Percentiles rank a stretch among this genome's conserved stretches.
phyloP scores from a whole-genome alignment of 2,888 invertebrate genomes.

The Platycheirus rosarum region DNA sequence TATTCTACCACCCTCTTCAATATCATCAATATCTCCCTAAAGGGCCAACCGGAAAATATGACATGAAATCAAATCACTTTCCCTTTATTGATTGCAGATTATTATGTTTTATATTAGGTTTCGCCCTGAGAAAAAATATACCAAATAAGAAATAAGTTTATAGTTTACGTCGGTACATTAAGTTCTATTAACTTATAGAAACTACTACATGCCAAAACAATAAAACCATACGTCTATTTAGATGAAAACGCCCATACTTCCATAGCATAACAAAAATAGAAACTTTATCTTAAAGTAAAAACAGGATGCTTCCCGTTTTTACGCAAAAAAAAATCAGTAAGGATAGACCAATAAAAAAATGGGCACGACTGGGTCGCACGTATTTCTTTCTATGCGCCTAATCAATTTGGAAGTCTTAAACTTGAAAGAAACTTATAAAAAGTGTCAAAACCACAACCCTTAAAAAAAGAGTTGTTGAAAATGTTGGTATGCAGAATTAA shows the following conservation, averaged over 20 bases:
- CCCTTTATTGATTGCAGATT: conserved; percentile 45
- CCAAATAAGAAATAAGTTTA: conserved; percentile 18
- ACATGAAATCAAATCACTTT: conserved; percentile 28
- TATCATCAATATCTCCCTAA: background rate
- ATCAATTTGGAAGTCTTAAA: too few relatives aligned
- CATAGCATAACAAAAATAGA: too few relatives aligned
- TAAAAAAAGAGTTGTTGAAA: too few relatives aligned
- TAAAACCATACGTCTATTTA: conserved; percentile 10
- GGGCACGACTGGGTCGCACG: too few relatives aligned
- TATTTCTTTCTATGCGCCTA: too few relatives aligned
- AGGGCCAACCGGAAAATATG: conserved; percentile 20
- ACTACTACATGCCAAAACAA: conserved; percentile 22
- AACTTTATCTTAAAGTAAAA: too few relatives aligned
- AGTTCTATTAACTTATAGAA: conserved; percentile 15
- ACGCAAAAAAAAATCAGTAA: background rate
- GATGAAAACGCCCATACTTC: conserved; percentile 11
- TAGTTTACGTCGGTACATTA: conserved; percentile 1
- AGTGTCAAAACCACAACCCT: too few relatives aligned
- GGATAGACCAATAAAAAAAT: too few relatives aligned
- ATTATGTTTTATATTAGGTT: conserved; percentile 49
- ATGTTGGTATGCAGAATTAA: too few relatives aligned
- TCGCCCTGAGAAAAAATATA: conserved; percentile 11
- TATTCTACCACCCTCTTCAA: background rate
- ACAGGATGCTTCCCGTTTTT: too few relatives aligned
- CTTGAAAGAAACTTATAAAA: too few relatives aligned